A percentile compares a stretch with the other conserved stretches of the same genome.
These are phyloP conservation scores for Cephalopterus ornatus DNA, from an alignment of 2,113 vertebrate species.

Conservation along the genomic window DNA sequence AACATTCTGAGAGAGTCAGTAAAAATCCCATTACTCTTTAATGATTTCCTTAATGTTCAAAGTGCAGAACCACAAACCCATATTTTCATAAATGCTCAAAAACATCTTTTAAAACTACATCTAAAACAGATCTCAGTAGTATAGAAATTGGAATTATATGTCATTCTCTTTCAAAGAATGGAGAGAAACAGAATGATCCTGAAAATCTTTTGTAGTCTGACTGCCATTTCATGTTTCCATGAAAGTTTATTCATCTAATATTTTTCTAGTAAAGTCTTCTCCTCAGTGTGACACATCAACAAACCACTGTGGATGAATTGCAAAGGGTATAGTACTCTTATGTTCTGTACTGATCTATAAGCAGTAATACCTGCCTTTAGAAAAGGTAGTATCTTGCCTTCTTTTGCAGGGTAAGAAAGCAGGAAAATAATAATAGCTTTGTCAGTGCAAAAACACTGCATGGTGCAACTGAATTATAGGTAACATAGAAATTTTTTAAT, in stretches of 20 bases:
- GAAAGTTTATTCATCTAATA: background rate
- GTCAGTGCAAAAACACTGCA: background rate
- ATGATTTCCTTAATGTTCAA: background rate
- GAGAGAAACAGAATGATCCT: background rate
- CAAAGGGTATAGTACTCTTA: background rate
- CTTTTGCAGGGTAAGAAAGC: background rate
- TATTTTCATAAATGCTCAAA: background rate
- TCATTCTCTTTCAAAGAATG: background rate
- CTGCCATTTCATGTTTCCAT: background rate
- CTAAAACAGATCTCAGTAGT: background rate
- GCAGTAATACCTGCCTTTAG: background rate
- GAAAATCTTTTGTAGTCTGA: background rate
- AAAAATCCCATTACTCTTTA: background rate
- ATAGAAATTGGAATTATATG: background rate
- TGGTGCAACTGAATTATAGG: background rate
- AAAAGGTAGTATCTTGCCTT: background rate
- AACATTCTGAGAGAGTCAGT: background rate
- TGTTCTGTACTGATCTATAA: background rate
- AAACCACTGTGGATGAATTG: background rate
- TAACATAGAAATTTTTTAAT: background rate
- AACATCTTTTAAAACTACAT: background rate
- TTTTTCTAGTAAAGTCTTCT: background rate
- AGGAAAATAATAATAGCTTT: background rate
- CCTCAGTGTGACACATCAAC: background rate
- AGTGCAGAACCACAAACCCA: accelerated